These are phyloP conservation scores for Cochlearius cochlearius DNA, from an alignment of 2,113 vertebrate species.

Conservation along the genomic window DNA sequence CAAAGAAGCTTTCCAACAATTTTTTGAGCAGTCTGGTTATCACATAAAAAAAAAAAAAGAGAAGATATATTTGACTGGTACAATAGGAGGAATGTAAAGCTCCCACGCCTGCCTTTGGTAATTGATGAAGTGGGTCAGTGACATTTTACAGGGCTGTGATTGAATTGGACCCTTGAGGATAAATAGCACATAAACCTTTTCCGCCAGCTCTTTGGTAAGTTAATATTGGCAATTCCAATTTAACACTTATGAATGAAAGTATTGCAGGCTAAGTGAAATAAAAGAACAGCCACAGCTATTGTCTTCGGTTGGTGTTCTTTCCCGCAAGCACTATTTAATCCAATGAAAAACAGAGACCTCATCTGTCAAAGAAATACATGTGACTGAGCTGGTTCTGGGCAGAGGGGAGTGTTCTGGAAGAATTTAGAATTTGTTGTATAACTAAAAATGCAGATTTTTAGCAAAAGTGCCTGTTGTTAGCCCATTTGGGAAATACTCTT, in stretches of 20 bases:
- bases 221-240: slow-evolving; percentile 58
- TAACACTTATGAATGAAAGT: slow-evolving; percentile 52
- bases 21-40: background rate
- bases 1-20: background rate
- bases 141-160: slow-evolving; percentile 62
- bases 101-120: slow-evolving; percentile 34
- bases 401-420: background rate
- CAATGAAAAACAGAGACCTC: slow-evolving; percentile 19
- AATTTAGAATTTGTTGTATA: background rate
- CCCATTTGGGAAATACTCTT: slow-evolving; percentile 9
- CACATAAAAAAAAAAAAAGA: background rate
- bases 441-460: background rate
- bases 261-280: slow-evolving; percentile 55
- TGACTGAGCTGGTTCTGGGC: background rate
- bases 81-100: background rate
- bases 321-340: slow-evolving; percentile 11
- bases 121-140: slow-evolving; percentile 69
- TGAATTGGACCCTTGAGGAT: slow-evolving; percentile 57
- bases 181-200: slow-evolving; percentile 49
- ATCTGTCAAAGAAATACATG: slow-evolving; percentile 31
- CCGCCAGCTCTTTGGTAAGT: slow-evolving; percentile 32
- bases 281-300: slow-evolving; percentile 34
- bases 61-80: background rate
- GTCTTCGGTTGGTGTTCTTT: background rate
- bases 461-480: background rate